Percentiles rank a stretch among this genome's conserved stretches.
Evolutionary conservation across 2,113 vertebrate species (phyloP).

Genomic region (Etheostoma spectabile): DNA sequence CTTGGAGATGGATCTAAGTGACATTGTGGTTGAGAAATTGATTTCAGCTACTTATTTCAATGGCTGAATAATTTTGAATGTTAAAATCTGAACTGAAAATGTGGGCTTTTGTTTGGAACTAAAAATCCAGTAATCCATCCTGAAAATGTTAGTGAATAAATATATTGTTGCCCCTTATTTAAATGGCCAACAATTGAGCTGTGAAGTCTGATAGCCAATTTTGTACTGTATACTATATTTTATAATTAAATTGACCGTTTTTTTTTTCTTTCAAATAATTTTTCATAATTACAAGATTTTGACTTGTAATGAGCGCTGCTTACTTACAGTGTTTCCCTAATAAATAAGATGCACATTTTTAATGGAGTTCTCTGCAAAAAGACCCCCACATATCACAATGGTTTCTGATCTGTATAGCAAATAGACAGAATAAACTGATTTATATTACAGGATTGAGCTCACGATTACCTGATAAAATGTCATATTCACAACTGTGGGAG

Average conservation of each 20-base stretch:
- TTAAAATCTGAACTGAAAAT: neutral
- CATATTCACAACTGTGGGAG: neutral
- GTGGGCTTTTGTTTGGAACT: neutral
- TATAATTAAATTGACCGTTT: too few species aligned
- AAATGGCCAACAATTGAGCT: neutral
- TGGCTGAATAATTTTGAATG: neutral
- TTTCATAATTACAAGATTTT: too few species aligned
- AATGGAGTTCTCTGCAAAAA: too few species aligned
- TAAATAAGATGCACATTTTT: too few species aligned
- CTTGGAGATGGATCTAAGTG: neutral
- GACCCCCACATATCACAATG: neutral
- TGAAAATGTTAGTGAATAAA: neutral
- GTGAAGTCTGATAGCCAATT: neutral
- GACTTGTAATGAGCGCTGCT: too few species aligned
- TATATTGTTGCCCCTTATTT: neutral
- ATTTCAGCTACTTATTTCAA: neutral
- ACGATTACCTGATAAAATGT: neutral
- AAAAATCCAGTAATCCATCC: neutral
- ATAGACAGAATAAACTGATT: neutral
- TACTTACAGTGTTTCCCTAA: too few species aligned
- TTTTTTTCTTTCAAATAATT: too few species aligned
- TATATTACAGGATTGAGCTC: neutral
- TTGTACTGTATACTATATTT: neutral
- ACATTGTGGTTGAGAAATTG: neutral
- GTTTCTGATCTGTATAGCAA: neutral